Base-by-base conservation (phyloP, 2,888 invertebrate genomes). In the Synanthedon tipuliformis region DNA sequence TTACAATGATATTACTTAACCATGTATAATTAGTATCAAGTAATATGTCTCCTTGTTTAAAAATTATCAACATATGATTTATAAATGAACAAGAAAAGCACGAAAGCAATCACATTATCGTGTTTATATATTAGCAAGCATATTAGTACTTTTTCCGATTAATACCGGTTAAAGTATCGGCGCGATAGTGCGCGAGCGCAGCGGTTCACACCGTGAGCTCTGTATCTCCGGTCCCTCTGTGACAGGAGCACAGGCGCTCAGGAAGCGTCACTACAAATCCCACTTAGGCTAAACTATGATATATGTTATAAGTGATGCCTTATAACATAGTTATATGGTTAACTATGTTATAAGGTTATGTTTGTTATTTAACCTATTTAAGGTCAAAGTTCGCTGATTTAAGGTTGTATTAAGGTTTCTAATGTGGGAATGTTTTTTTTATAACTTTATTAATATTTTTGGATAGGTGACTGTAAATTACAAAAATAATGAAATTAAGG, bases 161-260 rank as follows among this genome's bases (percentile, higher is more conserved):
- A 34, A 34, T 34, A 34, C 66, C 59, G 61, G 57, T 63, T 61
- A 62, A 65, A 62, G 63, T 64, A 66, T 64, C 65, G 60, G 55
- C 53, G 53, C 54, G 70, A 69, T 67, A 71, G 64, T 52, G 59
- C 54, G 56, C 55, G 48, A 53, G 53, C 53, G 52, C 57, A 51
- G 52, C 57, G 45, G 64, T 69, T 71, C 67, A 69, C 70, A 66
- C 67, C 61, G 55, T 50, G 60, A 45, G 56, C 65, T 63, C 70
- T 66, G 68, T 66, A 65, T 63, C 63, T 15, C 13, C 45, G 4
- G 59, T 55, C 56, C 61, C 62, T 55, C 61, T 56, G 65, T 66
- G 72, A 71, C 74, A 73, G 71, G 67, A 68, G 71, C 71, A 63
- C 56, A 64, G 61, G 64, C 60, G 57, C 41, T 57, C 51, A 45